Conservation (phyloP, 2,113 vertebrate species). For the Dryoscopus gambensis region DNA sequence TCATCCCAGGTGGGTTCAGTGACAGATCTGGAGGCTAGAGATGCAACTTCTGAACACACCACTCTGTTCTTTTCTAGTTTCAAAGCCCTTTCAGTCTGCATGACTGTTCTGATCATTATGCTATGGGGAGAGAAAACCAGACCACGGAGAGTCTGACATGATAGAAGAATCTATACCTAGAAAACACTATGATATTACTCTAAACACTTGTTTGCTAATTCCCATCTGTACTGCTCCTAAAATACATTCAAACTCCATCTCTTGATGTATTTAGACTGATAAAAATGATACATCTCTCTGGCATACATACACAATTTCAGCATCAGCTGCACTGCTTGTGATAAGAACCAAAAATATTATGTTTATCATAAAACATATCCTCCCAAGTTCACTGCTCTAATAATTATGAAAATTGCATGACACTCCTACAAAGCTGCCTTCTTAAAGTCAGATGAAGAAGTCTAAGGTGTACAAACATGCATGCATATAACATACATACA, state of each 20-base stretch:
- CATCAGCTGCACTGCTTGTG: not conserved
- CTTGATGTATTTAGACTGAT: slow-evolving; percentile 6
- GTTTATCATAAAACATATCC: slow-evolving; percentile 3
- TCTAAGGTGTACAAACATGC: not conserved
- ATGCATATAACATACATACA: not conserved
- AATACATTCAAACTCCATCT: not conserved
- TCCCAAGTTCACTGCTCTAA: not conserved
- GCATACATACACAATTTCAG: not conserved
- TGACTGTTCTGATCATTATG: slow-evolving; percentile 23
- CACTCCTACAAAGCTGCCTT: not conserved
- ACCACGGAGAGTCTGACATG: not conserved
- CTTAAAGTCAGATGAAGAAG: not conserved
- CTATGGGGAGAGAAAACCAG: not conserved
- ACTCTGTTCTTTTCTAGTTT: slow-evolving; percentile 22
- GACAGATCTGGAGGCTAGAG: not conserved
- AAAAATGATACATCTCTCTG: not conserved
- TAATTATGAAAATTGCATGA: not conserved
- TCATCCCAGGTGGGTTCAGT: slow-evolving; percentile 9
- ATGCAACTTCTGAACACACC: not conserved
- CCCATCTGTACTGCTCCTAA: not conserved
- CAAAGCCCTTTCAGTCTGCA: slow-evolving; percentile 8
- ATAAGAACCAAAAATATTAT: not conserved
- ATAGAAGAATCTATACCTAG: not conserved
- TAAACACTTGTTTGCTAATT: slow-evolving; percentile 36
- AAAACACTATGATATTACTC: not conserved